A percentile compares a stretch with the other conserved stretches of the same genome.
phyloP scores from a whole-genome alignment of 2,888 invertebrate species.

The Plagodis dolabraria region DNA sequence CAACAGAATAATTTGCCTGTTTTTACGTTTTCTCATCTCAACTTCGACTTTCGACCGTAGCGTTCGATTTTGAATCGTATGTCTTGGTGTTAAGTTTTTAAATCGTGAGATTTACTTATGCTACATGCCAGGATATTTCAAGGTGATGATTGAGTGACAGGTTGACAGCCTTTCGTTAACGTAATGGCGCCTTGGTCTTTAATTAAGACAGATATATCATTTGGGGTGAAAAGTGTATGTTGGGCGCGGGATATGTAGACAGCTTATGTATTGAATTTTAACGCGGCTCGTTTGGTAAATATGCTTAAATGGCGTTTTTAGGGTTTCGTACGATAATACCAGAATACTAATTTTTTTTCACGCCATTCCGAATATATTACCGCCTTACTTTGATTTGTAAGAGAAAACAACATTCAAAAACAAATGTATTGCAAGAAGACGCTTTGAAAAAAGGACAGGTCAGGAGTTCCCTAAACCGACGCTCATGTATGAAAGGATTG shows the following conservation, averaged over 20 bases:
- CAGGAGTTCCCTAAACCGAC: too few species aligned
- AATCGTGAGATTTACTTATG: conserved; percentile 5
- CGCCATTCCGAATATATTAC: too few species aligned
- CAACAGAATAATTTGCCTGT: conserved; percentile 1
- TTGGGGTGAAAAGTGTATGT: conserved; percentile 23
- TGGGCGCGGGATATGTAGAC: conserved; percentile 13
- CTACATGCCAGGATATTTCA: conserved; percentile 38
- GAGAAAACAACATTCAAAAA: too few species aligned
- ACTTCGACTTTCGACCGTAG: background rate
- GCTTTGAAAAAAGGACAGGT: too few species aligned
- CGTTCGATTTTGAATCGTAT: conserved; percentile 12
- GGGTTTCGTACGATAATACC: too few species aligned
- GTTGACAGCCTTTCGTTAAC: conserved; percentile 58
- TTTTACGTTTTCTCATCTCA: conserved; percentile 7
- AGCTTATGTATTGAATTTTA: background rate
- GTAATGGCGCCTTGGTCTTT: conserved; percentile 49
- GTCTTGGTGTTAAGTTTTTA: background rate
- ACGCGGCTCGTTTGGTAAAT: too few species aligned
- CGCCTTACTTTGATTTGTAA: too few species aligned
- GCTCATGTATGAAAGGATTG: too few species aligned
- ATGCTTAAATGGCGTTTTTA: background rate
- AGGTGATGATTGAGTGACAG: conserved; percentile 59
- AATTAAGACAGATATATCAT: conserved; percentile 57
- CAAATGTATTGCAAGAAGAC: too few species aligned
- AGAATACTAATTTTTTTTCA: too few species aligned